A percentile compares a stretch with the other conserved stretches of the same genome.
These are phyloP conservation scores for Calameuta pallipes DNA, from an alignment of 2,888 invertebrate genomes.

Conservation along the genomic window DNA sequence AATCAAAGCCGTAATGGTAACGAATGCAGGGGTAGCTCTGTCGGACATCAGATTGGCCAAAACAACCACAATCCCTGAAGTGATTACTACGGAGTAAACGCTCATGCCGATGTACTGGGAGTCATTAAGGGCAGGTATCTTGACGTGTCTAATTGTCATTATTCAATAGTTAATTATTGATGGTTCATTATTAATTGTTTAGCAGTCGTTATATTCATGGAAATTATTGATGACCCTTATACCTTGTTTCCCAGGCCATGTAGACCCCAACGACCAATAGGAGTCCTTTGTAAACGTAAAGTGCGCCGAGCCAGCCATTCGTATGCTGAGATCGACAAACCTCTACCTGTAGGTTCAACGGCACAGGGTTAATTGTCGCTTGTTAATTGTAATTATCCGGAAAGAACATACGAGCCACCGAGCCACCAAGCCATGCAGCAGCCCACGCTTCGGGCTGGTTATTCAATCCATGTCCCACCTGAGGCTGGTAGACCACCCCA, in stretches of 20 bases:
- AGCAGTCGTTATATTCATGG: too few species aligned
- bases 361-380: not conserved
- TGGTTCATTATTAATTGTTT: too few species aligned
- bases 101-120: conserved; percentile 94
- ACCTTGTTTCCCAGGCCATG: conserved; percentile 95
- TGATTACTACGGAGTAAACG: conserved; percentile 91
- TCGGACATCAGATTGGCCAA: conserved; percentile 90
- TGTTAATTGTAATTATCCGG: not conserved
- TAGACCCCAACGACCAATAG: conserved; percentile 90
- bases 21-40: conserved; percentile 81
- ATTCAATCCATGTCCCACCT: conserved; percentile 69
- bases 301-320: conserved; percentile 88
- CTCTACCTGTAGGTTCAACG: conserved; percentile 75
- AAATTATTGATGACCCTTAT: conserved; percentile 18
- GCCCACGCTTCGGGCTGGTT: too few species aligned
- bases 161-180: too few species aligned
- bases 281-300: conserved; percentile 91
- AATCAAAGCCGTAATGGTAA: conserved; percentile 86
- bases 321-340: conserved; percentile 89
- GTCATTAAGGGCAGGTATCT: conserved; percentile 91
- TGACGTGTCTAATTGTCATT: conserved; percentile 74
- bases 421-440: too few species aligned
- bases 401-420: too few species aligned
- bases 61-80: conserved; percentile 87
- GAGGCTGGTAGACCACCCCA: conserved; percentile 87